Evolutionary conservation across 2,888 invertebrate species (phyloP), one percentile per base, ranked within the genome.

Genomic region (Drosophila birchii): DNA sequence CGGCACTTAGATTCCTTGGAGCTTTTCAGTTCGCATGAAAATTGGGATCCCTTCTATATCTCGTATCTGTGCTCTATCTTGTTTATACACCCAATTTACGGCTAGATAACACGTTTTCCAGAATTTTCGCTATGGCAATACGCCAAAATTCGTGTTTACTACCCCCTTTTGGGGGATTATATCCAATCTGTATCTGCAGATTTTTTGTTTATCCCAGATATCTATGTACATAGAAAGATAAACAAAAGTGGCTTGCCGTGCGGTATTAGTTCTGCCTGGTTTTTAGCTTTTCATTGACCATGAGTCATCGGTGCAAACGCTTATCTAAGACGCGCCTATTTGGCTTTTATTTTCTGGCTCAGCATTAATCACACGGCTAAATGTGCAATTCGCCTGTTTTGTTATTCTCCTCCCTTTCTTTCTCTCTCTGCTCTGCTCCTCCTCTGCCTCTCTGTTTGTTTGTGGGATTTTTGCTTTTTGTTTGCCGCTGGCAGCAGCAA

Each of bases 351-450:
- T 38, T 61, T 26, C 39, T 44, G 51, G 62, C 80, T 72, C 60
- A 36, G 72, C 53, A 47, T 73, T 73, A 73, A 64, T 73, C 66
- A 73, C 64, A 34, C 16, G 47, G 26, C 64, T 66, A 58, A 73
- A 81, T 79, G 72, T 86, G 81, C 73, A 74, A 71, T 54, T 68
- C 55, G 64, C 36, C 66, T 59, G 45, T 60, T 79, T 73, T 63
- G 47, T 41, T 68, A 44, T 56, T 57, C 61, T 43, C 54, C 16
- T 20, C 54, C 16, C 12, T 39, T 47, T 45, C 45, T 45, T 9
- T 44, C 26, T 6, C 20, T 20, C 5, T n/a, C n/a, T n/a, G n/a
- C n/a, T n/a, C n/a, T n/a, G n/a, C n/a, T 8, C 9, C 11, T 11
- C 32, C 44, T 14, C 44, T 16, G 20, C n/a, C 20, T 67, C 23